A percentile compares a stretch with the other conserved stretches of the same genome.
phyloP scores from a whole-genome alignment of 2,113 vertebrate species.

The Urocynchramus pylzowi region DNA sequence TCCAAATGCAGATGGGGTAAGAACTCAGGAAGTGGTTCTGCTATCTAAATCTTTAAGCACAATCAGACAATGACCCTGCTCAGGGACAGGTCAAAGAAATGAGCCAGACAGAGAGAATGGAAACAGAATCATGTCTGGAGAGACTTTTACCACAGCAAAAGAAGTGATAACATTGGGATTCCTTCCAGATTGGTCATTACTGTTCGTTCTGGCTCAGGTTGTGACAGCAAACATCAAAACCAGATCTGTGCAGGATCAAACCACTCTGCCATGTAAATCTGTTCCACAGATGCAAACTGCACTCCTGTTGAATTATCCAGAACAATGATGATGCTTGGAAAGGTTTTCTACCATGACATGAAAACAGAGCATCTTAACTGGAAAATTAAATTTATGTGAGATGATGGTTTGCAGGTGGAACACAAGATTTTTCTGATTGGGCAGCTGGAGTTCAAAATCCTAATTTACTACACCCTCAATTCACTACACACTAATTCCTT shows the following conservation, averaged over 20 bases:
- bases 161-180: neutral
- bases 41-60: neutral
- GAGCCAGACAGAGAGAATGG: neutral
- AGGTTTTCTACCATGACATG: neutral
- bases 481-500: neutral
- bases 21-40: neutral
- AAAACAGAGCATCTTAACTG: neutral
- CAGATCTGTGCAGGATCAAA: neutral
- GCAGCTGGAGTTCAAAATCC: neutral
- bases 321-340: neutral
- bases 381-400: neutral
- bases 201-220: fast-evolving
- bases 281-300: neutral
- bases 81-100: neutral
- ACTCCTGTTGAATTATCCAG: neutral
- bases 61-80: neutral
- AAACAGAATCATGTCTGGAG: neutral
- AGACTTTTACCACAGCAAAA: neutral
- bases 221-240: neutral
- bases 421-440: neutral
- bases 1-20: neutral
- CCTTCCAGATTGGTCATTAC: neutral
- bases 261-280: neutral
- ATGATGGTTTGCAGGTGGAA: neutral
- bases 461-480: neutral